These are phyloP conservation scores for Coenobita brevimanus DNA, from an alignment of 1,140 invertebrate genomes.

Conservation along the genomic window DNA sequence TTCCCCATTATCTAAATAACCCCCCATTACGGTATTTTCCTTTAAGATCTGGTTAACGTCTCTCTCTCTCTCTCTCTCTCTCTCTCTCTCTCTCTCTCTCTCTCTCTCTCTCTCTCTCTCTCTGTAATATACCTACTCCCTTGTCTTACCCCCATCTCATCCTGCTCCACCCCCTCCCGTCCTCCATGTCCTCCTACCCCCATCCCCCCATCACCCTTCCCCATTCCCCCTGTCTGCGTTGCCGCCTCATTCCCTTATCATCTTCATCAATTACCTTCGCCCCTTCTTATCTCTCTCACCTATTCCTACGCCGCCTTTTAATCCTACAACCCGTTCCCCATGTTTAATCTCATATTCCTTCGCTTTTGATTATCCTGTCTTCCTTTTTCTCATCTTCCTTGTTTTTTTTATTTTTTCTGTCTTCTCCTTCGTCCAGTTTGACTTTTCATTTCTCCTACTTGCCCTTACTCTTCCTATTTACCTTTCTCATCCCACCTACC, in stretches of 20 bases:
- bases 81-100: background rate
- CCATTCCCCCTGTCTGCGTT: background rate
- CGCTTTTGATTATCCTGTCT: background rate
- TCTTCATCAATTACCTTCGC: background rate
- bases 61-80: background rate
- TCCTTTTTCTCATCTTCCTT: background rate
- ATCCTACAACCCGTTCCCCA: too few relatives aligned
- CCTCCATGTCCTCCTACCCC: too few relatives aligned
- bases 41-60: background rate
- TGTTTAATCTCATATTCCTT: too few relatives aligned
- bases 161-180: too few relatives aligned
- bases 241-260: background rate
- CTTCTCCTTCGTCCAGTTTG: background rate
- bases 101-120: slow-evolving; percentile 9
- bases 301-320: background rate
- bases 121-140: too few relatives aligned
- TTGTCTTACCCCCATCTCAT: too few relatives aligned
- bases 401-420: background rate
- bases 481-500: background rate
- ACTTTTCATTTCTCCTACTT: background rate
- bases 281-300: background rate
- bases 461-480: background rate
- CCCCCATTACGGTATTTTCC: background rate
- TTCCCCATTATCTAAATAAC: background rate
- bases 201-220: background rate